Percentiles rank a stretch among this genome's conserved stretches.
Evolutionary conservation across 2,888 invertebrate species (phyloP).

Genomic region (Limenitis camilla): DNA sequence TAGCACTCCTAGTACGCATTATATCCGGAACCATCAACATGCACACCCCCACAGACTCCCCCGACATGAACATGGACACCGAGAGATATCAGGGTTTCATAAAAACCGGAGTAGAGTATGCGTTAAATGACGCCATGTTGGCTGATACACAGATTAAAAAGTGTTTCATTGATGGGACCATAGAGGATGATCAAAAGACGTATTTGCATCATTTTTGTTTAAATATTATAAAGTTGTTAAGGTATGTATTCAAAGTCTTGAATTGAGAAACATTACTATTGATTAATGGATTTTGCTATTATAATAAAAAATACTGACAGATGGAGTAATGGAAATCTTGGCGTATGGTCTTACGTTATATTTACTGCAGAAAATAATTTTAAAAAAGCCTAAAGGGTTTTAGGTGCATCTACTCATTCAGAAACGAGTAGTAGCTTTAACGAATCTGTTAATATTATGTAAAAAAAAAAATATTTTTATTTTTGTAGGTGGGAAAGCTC

Average conservation of each 20-base stretch:
- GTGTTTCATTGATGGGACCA: constrained; percentile 43
- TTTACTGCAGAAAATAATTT: no score
- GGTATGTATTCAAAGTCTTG: constrained; percentile 35
- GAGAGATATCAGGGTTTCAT: constrained; percentile 57
- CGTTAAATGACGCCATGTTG: constrained; percentile 53
- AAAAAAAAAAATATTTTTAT: no score
- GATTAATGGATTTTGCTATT: no score
- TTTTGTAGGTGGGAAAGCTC: constrained; percentile 78
- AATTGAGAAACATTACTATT: no score
- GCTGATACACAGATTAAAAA: constrained; percentile 55
- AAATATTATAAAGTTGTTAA: constrained; percentile 58
- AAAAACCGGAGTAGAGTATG: constrained; percentile 59
- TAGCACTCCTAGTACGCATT: constrained; percentile 77
- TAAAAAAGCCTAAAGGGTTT: no score
- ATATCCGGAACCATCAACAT: constrained; percentile 75
- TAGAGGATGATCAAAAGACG: constrained; percentile 54
- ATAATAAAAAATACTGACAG: no score
- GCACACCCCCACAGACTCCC: constrained; percentile 54
- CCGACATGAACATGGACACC: constrained; percentile 49
- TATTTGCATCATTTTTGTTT: constrained; percentile 59
- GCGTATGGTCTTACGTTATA: no score
- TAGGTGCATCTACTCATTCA: no score
- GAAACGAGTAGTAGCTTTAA: no score
- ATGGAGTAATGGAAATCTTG: no score
- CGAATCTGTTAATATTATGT: no score